Evolutionary conservation across 2,888 invertebrate species (phyloP).

Genomic region (Lobophora halterata): DNA sequence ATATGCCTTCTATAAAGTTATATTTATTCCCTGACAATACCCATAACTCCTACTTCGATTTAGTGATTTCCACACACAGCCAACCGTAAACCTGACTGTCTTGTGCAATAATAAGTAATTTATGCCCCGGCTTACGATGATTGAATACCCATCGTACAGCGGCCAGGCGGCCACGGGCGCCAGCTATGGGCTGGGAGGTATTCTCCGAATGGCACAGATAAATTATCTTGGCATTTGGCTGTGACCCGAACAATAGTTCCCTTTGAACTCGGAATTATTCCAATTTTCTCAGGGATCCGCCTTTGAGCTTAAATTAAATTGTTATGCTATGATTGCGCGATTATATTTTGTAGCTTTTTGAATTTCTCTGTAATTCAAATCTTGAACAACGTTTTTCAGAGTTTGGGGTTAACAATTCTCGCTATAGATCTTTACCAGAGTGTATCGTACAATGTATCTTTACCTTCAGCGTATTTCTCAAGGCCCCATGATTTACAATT

Average conservation of each 20-base stretch:
- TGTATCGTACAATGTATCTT: too few relatives aligned
- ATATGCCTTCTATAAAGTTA: too few relatives aligned
- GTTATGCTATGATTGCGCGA: constrained; percentile 8
- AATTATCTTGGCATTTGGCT: constrained; percentile 24
- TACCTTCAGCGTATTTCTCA: too few relatives aligned
- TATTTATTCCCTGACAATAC: too few relatives aligned
- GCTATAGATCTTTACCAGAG: too few relatives aligned
- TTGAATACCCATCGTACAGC: constrained; percentile 29
- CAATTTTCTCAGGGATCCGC: constrained; percentile 14
- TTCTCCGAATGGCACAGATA: constrained; percentile 22
- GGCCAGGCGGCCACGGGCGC: neutral
- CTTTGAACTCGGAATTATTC: constrained; percentile 26
- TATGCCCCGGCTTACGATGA: constrained; percentile 41
- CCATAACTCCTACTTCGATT: neutral
- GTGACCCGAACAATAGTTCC: constrained; percentile 28
- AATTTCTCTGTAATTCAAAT: neutral
- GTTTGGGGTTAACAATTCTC: too few relatives aligned
- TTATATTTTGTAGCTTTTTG: neutral
- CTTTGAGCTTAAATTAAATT: constrained; percentile 14
- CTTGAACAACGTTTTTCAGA: too few relatives aligned
- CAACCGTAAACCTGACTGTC: constrained; percentile 3
- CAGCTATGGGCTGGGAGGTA: constrained; percentile 16
- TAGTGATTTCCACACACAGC: neutral
- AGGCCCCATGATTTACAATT: too few relatives aligned
- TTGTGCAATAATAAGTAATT: constrained; percentile 39